These are phyloP conservation scores for Thelaira solivaga DNA, from an alignment of 2,888 invertebrate genomes.

Conservation along the genomic window DNA sequence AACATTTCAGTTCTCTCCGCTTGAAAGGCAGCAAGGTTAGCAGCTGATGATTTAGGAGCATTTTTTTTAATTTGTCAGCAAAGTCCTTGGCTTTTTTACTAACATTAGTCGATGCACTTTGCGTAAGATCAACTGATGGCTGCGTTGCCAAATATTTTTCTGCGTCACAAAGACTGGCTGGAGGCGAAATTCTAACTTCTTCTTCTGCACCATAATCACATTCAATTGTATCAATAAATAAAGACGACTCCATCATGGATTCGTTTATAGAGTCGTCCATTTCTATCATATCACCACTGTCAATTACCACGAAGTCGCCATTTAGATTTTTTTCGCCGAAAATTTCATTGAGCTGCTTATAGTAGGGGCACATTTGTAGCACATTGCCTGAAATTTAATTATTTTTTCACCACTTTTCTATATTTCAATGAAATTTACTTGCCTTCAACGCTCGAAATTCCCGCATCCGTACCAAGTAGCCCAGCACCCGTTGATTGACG, in stretches of 20 bases:
- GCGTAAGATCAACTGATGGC: neutral
- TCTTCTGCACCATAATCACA: neutral
- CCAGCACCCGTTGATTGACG: constrained; percentile 16
- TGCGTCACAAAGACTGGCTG: neutral
- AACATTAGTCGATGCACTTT: neutral
- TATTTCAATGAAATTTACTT: neutral
- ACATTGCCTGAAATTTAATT: neutral
- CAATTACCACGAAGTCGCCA: neutral
- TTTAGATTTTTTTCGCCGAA: neutral
- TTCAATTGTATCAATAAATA: neutral
- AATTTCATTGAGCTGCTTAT: constrained; percentile 21
- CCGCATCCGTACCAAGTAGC: constrained; percentile 6
- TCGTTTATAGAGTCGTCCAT: too few species aligned
- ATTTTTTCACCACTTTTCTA: neutral
- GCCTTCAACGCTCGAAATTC: constrained; percentile 16
- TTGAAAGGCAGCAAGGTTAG: constrained; percentile 15
- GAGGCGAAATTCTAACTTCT: neutral
- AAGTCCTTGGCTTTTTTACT: neutral
- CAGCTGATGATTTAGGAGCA: constrained; percentile 11
- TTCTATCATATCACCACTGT: neutral
- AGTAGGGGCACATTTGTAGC: constrained; percentile 40
- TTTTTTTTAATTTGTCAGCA: constrained; percentile 2
- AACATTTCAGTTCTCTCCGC: constrained; percentile 8
- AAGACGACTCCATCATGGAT: neutral
- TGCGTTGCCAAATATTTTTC: neutral